A percentile compares a stretch with the other conserved stretches of the same genome.
phyloP scores from a whole-genome alignment of 2,113 vertebrate genomes.

The Bujurquina vittata region DNA sequence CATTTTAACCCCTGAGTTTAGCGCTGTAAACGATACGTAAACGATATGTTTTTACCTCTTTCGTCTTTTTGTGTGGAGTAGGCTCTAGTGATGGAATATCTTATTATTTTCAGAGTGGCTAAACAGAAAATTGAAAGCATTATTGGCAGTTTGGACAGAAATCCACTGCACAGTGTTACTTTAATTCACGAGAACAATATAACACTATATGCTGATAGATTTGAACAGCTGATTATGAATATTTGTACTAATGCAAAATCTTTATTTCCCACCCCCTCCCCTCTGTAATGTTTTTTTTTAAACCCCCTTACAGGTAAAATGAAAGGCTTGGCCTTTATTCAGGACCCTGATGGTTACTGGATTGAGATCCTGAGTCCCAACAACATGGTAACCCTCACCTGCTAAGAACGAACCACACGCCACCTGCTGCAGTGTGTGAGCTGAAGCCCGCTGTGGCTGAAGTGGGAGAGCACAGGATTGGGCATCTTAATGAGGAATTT shows the following conservation, averaged over 20 bases:
- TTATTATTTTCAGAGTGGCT: too few species aligned
- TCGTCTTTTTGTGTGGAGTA: too few species aligned
- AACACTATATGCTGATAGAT: too few species aligned
- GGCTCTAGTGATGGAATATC: too few species aligned
- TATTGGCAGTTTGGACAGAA: too few species aligned
- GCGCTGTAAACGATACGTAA: too few species aligned
- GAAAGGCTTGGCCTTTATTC: constrained; percentile 96
- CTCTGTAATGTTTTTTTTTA: accelerated
- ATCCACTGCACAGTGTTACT: too few species aligned
- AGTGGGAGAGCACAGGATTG: neutral
- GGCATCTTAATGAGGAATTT: neutral
- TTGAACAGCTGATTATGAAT: neutral
- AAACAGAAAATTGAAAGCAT: too few species aligned
- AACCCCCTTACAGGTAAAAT: constrained; percentile 87
- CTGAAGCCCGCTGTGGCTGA: constrained; percentile 21
- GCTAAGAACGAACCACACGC: constrained; percentile 50
- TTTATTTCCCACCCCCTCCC: accelerated
- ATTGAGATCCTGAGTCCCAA: constrained; percentile 98
- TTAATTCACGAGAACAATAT: too few species aligned
- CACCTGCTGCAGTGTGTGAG: constrained; percentile 5
- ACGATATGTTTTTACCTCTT: too few species aligned
- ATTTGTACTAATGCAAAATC: neutral
- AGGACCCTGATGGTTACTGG: constrained; percentile 99
- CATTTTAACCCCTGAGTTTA: too few species aligned
- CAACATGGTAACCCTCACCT: constrained; percentile 86